Percentiles rank a stretch among this genome's conserved stretches.
phyloP scores from a whole-genome alignment of 2,113 vertebrate genomes.

The Ariopsis seemanni region DNA sequence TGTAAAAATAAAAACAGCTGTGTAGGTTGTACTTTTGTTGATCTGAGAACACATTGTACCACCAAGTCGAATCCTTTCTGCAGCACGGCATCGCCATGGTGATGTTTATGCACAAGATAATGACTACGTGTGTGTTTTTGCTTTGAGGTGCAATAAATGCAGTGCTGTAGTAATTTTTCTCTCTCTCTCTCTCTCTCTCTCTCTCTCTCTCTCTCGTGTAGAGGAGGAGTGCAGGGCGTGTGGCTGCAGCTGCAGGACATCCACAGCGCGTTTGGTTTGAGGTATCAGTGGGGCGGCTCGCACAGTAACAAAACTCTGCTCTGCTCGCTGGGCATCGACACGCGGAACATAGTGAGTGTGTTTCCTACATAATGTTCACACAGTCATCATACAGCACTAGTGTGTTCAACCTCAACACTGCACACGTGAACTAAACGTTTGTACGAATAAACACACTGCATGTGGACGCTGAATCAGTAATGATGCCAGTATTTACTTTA shows the following conservation, averaged over 20 bases:
- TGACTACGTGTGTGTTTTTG: neutral
- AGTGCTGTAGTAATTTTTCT: neutral
- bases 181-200: slow-evolving; percentile 15
- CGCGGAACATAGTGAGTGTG: slow-evolving; percentile 92
- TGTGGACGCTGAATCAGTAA: neutral
- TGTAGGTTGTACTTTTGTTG: neutral
- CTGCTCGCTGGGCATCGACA: slow-evolving; percentile 95
- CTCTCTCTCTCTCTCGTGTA: slow-evolving; percentile 57
- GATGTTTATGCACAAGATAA: neutral
- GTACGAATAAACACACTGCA: neutral
- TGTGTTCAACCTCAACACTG: neutral
- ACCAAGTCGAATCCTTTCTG: neutral
- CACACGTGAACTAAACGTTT: neutral
- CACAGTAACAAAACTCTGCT: slow-evolving; percentile 95
- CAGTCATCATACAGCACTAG: neutral
- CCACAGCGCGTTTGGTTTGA: slow-evolving; percentile 86
- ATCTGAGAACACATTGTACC: neutral
- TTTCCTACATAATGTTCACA: neutral
- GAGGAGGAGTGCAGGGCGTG: slow-evolving; percentile 73
- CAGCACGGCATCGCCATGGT: neutral
- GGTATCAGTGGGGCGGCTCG: slow-evolving; percentile 96
- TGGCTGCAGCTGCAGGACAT: slow-evolving; percentile 91
- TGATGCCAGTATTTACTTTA: neutral
- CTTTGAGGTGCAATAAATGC: neutral
- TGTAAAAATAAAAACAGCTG: neutral